Percentiles rank a stretch among this genome's conserved stretches.
Conservation (phyloP, 2,888 invertebrate genomes). For the Tyria jacobaeae region DNA sequence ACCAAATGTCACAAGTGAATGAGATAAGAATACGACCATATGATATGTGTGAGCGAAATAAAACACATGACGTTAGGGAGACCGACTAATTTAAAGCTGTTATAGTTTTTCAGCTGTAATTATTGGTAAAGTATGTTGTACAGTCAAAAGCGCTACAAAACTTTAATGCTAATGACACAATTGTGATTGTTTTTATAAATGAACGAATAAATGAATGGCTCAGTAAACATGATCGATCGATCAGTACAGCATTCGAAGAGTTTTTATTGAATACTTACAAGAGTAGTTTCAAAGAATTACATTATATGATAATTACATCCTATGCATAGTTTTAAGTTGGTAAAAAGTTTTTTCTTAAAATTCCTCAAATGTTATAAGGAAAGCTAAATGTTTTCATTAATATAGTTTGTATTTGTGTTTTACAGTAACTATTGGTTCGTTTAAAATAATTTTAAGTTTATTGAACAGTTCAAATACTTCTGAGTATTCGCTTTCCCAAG, state of each 20-base stretch:
- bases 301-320: not conserved
- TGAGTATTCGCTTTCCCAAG: not conserved
- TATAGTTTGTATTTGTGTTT: not conserved
- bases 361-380: not conserved
- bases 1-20: not conserved
- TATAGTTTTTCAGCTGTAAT: slow-evolving; percentile 29
- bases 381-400: not conserved
- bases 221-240: slow-evolving; percentile 40
- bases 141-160: slow-evolving; percentile 23
- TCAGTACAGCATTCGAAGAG: slow-evolving; percentile 24
- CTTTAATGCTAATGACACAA: slow-evolving; percentile 41
- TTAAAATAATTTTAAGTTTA: not conserved
- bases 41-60: not conserved
- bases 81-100: not conserved
- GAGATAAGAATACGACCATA: not conserved
- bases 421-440: not conserved
- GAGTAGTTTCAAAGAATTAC: not conserved
- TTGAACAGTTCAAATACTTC: not conserved
- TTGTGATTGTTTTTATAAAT: slow-evolving; percentile 25
- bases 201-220: slow-evolving; percentile 32
- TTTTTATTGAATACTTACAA: slow-evolving; percentile 27
- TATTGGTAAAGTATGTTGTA: slow-evolving; percentile 26
- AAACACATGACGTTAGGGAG: not conserved
- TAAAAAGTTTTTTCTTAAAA: not conserved
- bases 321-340: not conserved